Percentiles rank a stretch among this genome's conserved stretches.
Evolutionary conservation across 2,888 invertebrate genomes (phyloP).

Genomic region (Limnephilus auricula): DNA sequence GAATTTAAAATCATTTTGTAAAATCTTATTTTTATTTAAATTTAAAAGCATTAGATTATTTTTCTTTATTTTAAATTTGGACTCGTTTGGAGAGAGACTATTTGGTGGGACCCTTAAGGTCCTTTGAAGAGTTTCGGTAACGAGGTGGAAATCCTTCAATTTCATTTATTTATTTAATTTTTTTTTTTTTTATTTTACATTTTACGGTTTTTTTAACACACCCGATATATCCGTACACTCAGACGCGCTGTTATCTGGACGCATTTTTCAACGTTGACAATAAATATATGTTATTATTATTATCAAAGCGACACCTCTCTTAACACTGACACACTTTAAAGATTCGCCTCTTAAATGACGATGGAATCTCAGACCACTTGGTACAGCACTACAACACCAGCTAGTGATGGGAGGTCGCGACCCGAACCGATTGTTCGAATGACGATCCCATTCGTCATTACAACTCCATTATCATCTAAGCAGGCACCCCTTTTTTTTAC

Average conservation of each 20-base stretch:
- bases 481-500: background rate
- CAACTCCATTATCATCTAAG: conserved; percentile 6
- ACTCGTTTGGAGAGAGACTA: background rate
- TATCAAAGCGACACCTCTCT: conserved; percentile 11
- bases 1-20: background rate
- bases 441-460: conserved; percentile 8
- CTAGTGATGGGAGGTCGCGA: conserved; percentile 3
- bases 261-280: conserved; percentile 28
- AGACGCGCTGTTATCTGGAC: conserved; percentile 19
- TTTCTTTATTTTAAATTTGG: background rate
- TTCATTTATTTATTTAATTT: background rate
- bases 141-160: background rate
- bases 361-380: background rate
- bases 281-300: conserved; percentile 21
- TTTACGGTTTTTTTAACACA: conserved; percentile 11
- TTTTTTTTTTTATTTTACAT: background rate
- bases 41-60: background rate
- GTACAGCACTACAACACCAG: background rate
- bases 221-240: conserved; percentile 37
- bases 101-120: background rate
- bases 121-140: background rate
- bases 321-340: background rate
- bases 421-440: background rate
- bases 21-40: background rate
- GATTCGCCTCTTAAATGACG: background rate